Conservation (phyloP, 2,113 vertebrate genomes). For the Eudorcas thomsonii region DNA sequence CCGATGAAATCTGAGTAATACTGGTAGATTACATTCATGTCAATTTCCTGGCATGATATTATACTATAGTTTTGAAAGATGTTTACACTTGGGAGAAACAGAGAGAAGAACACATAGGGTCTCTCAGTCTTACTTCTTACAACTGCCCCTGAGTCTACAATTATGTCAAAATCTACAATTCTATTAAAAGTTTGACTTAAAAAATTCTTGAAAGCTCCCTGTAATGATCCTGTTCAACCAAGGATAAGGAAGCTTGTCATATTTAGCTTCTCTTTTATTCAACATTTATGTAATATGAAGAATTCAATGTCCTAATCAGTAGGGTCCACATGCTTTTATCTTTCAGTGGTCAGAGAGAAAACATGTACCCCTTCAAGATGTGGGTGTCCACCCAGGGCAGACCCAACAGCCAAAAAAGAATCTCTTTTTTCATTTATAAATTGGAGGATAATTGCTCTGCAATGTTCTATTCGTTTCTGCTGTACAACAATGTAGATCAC, state of each 20-base stretch:
- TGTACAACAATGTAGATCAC: neutral
- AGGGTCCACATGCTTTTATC: neutral
- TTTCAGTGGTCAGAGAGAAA: neutral
- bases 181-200: neutral
- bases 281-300: neutral
- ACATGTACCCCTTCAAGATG: rapidly evolving
- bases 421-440: neutral
- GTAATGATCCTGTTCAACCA: neutral
- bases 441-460: neutral
- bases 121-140: neutral
- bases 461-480: neutral
- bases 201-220: neutral
- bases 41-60: neutral
- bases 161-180: neutral
- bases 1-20: neutral
- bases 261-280: neutral
- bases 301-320: neutral
- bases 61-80: neutral
- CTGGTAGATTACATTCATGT: neutral
- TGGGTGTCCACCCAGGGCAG: rapidly evolving
- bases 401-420: neutral
- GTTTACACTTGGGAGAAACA: neutral
- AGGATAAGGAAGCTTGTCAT: neutral
- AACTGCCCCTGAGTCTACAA: neutral
- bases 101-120: neutral